phyloP scores from a whole-genome alignment of 2,797 vertebrate genomes.

The Allobates femoralis region DNA sequence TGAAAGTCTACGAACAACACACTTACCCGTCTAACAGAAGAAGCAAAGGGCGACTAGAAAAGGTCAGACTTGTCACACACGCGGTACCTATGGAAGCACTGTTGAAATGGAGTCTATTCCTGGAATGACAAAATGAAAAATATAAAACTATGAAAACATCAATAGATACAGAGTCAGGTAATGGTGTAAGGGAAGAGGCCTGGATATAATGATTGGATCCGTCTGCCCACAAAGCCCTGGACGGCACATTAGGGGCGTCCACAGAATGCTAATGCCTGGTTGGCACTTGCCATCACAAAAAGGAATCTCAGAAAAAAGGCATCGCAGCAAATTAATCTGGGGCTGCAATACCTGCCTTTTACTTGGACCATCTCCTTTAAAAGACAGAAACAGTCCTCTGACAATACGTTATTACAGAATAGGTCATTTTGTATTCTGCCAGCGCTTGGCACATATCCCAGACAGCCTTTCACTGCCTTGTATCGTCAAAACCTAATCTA shows the following conservation, averaged over 20 bases:
- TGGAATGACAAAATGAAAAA: constrained; percentile 57
- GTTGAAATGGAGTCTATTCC: constrained; percentile 11
- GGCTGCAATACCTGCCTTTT: constrained; percentile 31
- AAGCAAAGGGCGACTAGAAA: not conserved
- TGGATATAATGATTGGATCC: not conserved
- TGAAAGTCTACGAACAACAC: not conserved
- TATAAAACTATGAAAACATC: not conserved
- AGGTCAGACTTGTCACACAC: constrained; percentile 65
- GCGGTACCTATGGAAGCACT: not conserved
- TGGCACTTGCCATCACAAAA: constrained; percentile 65
- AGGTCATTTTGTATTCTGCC: constrained; percentile 58
- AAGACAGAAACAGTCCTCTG: constrained; percentile 51
- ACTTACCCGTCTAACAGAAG: not conserved
- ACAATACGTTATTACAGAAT: constrained; percentile 65
- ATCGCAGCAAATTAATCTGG: constrained; percentile 40
- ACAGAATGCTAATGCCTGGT: constrained; percentile 60
- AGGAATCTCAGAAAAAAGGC: constrained; percentile 51
- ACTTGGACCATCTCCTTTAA: constrained; percentile 57
- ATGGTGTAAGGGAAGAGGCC: not conserved
- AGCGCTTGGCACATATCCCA: constrained; percentile 55
- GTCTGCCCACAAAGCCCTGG: constrained; percentile 70
- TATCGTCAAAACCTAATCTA: constrained; percentile 61
- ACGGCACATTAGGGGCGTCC: constrained; percentile 52
- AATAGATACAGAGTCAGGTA: not conserved
- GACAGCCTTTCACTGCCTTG: constrained; percentile 64